Evolutionary conservation across 2,797 vertebrate species (phyloP).

Genomic region (Myotis findleyi): DNA sequence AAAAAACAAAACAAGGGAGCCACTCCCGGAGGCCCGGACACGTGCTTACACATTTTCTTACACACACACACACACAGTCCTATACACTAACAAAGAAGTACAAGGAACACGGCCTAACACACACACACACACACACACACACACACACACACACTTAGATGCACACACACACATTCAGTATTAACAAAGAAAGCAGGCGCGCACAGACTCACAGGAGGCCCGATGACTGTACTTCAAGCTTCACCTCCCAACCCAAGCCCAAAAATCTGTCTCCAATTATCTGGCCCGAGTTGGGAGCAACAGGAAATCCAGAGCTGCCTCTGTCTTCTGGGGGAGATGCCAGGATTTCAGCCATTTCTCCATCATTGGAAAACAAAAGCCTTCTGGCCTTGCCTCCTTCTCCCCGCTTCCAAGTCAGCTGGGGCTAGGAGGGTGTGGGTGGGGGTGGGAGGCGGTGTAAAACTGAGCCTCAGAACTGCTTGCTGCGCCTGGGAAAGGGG

Average conservation of each 20-base stretch:
- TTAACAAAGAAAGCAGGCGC: conserved; percentile 38
- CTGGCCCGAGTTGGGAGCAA: conserved; percentile 56
- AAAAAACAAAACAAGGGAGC: conserved; percentile 38
- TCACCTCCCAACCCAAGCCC: conserved; percentile 53
- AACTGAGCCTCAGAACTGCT: not conserved
- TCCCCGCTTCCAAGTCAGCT: conserved; percentile 47
- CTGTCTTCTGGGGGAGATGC: conserved; percentile 65
- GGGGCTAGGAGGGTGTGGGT: conserved; percentile 17
- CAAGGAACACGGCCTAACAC: not conserved
- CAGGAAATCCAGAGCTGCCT: conserved; percentile 49
- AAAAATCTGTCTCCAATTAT: conserved; percentile 56
- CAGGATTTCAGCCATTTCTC: conserved; percentile 61
- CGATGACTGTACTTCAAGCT: conserved; percentile 43
- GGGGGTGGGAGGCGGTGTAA: not conserved
- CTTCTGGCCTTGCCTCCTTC: conserved; percentile 60
- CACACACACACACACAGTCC: not conserved
- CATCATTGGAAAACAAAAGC: conserved; percentile 50
- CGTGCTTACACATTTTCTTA: not conserved
- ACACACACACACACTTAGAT: not conserved
- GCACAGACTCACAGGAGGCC: conserved; percentile 36
- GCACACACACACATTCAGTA: not conserved
- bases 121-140: not conserved
- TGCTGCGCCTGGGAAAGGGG: not conserved
- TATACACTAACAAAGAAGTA: not conserved
- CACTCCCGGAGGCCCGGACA: conserved; percentile 22